Evolutionary conservation across 2,797 vertebrate genomes (phyloP).

Genomic region (Dendrocincla fuliginosa): DNA sequence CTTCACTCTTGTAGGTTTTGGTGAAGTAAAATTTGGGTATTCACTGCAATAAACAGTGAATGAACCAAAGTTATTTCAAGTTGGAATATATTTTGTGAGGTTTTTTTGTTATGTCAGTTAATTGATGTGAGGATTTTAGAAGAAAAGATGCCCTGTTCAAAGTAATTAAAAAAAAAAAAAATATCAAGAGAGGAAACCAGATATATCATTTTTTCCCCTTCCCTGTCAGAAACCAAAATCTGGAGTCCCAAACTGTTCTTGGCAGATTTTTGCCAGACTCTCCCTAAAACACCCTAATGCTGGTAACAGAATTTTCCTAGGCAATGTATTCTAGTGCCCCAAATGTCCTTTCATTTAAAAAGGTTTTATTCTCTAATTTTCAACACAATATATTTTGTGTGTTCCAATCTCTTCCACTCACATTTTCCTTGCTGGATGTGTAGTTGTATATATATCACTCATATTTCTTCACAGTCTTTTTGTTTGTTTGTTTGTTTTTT

Average conservation of each 20-base stretch:
- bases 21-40: neutral
- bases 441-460: neutral
- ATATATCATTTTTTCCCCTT: neutral
- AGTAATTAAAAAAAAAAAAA: neutral
- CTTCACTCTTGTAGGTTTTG: neutral
- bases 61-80: neutral
- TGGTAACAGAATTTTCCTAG: neutral
- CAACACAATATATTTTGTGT: neutral
- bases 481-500: neutral
- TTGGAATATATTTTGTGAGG: neutral
- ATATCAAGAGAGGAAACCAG: neutral
- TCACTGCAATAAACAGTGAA: neutral
- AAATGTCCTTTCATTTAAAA: neutral
- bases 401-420: neutral
- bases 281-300: neutral
- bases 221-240: neutral
- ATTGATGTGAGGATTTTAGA: neutral
- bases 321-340: neutral
- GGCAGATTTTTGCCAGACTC: neutral
- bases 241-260: neutral
- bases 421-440: neutral
- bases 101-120: neutral
- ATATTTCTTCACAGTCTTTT: neutral
- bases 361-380: neutral
- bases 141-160: neutral